phyloP scores from a whole-genome alignment of 2,888 invertebrate species.

The Sarcophaga variegata region DNA sequence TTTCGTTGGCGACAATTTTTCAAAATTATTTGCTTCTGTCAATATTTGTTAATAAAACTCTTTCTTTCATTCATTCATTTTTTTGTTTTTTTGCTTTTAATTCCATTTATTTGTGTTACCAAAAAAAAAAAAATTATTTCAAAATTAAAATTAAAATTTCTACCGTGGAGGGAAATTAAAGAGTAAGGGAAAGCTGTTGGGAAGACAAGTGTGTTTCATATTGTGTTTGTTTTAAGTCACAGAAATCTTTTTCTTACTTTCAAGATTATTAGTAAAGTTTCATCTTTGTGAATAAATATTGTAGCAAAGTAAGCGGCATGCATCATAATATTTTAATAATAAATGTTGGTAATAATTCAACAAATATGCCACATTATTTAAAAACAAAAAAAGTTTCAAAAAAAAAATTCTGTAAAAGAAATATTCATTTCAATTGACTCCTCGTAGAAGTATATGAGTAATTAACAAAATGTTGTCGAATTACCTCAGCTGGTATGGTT shows the following conservation, averaged over 20 bases:
- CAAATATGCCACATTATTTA: conserved; percentile 63
- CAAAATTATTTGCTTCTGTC: conserved; percentile 58
- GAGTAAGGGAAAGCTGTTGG: background rate
- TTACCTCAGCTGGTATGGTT: too few relatives aligned
- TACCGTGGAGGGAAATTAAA: background rate
- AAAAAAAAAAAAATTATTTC: background rate
- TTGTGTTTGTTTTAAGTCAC: background rate
- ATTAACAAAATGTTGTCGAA: background rate
- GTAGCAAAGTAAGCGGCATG: conserved; percentile 1
- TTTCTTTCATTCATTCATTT: background rate
- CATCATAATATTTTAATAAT: conserved; percentile 5
- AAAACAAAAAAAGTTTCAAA: conserved; percentile 12
- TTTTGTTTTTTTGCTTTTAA: background rate
- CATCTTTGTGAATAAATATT: conserved; percentile 26
- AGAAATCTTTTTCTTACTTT: background rate
- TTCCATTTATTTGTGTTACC: too few relatives aligned
- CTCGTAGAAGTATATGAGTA: background rate
- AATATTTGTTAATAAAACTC: conserved; percentile 63
- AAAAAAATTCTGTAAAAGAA: background rate
- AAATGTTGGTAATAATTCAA: conserved; percentile 60
- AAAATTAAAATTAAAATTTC: background rate
- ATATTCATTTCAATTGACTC: background rate
- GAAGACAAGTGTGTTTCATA: background rate
- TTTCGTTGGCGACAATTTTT: conserved; percentile 33
- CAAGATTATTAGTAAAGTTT: conserved; percentile 58